phyloP scores from a whole-genome alignment of 1,140 invertebrate genomes.

The Sipha flava region DNA sequence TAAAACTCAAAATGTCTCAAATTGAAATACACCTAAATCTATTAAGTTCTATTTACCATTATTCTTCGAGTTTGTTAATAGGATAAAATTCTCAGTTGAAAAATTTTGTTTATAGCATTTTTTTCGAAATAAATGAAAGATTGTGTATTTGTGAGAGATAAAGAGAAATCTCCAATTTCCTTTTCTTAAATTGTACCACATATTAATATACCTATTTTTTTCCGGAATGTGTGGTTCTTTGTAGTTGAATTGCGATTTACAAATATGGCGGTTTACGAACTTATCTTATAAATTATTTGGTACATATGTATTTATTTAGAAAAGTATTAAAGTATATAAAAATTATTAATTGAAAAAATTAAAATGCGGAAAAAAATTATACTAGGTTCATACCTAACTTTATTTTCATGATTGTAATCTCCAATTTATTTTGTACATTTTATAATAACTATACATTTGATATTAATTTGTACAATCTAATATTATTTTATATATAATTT shows the following conservation, averaged over 20 bases:
- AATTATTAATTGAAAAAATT: too few species aligned
- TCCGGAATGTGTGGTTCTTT: not conserved
- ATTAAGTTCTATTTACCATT: not conserved
- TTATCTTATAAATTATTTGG: too few species aligned
- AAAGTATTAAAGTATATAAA: too few species aligned
- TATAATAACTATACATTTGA: too few species aligned
- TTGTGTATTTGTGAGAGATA: not conserved
- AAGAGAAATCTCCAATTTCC: not conserved
- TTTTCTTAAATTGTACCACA: not conserved
- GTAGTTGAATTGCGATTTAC: not conserved
- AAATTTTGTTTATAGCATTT: not conserved
- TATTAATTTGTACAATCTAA: too few species aligned
- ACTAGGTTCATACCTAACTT: too few species aligned
- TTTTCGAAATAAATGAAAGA: not conserved
- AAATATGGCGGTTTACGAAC: not conserved
- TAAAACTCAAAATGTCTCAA: too few species aligned
- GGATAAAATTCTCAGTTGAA: not conserved
- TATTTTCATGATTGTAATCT: too few species aligned
- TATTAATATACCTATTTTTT: not conserved
- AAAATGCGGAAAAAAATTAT: too few species aligned
- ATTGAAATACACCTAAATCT: not conserved
- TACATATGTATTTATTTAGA: too few species aligned
- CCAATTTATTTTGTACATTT: too few species aligned
- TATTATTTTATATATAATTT: too few species aligned
- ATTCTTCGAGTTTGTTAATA: not conserved